phyloP scores from a whole-genome alignment of 2,797 vertebrate species.

The Catostomus latipinnis region DNA sequence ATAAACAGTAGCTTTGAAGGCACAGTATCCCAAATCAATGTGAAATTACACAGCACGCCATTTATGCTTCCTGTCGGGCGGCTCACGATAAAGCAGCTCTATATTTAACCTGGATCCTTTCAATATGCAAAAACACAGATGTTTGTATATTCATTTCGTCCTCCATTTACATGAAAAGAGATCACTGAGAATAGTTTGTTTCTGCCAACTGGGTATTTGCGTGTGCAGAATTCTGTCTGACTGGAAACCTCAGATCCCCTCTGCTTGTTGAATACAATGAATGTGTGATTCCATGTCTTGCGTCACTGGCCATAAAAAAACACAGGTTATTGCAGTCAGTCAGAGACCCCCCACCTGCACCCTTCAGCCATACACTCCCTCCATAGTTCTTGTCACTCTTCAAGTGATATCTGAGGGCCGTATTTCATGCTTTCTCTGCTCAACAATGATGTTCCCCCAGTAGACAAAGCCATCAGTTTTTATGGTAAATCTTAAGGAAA shows the following conservation, averaged over 20 bases:
- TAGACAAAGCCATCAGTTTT: conserved; percentile 65
- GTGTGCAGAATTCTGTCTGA: conserved; percentile 10
- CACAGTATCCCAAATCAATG: conserved; percentile 42
- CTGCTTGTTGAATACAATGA: conserved; percentile 16
- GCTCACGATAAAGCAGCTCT: conserved; percentile 2
- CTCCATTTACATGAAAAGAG: conserved; percentile 34
- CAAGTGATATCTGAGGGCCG: conserved; percentile 48
- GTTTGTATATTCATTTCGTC: conserved; percentile 38
- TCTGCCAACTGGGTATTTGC: conserved; percentile 38
- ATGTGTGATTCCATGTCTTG: not conserved
- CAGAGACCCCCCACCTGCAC: too few species aligned
- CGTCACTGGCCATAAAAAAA: conserved; percentile 31
- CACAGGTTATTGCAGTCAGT: conserved; percentile 22
- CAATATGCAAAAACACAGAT: conserved; percentile 32
- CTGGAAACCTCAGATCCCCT: conserved; percentile 4
- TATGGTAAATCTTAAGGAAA: conserved; percentile 67
- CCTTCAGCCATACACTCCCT: not conserved
- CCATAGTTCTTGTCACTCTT: conserved; percentile 39
- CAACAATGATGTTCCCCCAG: conserved; percentile 47
- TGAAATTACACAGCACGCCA: conserved; percentile 42
- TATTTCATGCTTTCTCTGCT: conserved; percentile 56
- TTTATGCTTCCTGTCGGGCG: not conserved
- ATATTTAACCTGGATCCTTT: conserved; percentile 12
- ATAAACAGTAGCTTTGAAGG: conserved; percentile 55
- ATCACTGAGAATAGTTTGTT: conserved; percentile 28